These are phyloP conservation scores for Sarcophilus harrisii DNA, from an alignment of 2,797 vertebrate species.

Conservation along the genomic window DNA sequence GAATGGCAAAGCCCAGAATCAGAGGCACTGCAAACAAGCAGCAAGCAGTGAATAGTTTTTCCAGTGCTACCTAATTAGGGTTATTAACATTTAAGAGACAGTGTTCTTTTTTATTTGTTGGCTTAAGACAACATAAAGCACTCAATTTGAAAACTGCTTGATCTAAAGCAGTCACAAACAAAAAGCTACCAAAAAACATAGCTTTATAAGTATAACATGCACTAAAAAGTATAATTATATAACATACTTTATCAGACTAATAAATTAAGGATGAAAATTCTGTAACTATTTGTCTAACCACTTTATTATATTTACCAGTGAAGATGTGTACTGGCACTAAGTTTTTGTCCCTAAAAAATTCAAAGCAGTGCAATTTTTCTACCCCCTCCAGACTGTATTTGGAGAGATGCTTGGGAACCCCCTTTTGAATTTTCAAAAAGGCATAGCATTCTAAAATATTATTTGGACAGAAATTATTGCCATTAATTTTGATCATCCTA, in stretches of 20 bases:
- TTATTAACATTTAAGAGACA: conserved; percentile 57
- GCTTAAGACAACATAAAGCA: conserved; percentile 53
- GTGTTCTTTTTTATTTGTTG: conserved; percentile 41
- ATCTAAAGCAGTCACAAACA: conserved; percentile 61
- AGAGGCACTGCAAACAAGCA: conserved; percentile 40
- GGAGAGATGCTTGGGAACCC: conserved; percentile 38
- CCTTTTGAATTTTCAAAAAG: conserved; percentile 64
- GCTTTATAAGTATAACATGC: conserved; percentile 61
- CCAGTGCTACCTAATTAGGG: conserved; percentile 60
- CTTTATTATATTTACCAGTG: conserved; percentile 61
- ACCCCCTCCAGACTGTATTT: conserved; percentile 62
- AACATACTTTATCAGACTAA: conserved; percentile 70
- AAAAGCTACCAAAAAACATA: conserved; percentile 54
- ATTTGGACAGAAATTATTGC: conserved; percentile 75
- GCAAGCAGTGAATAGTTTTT: conserved; percentile 48
- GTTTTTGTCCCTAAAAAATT: conserved; percentile 55
- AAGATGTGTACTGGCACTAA: conserved; percentile 47
- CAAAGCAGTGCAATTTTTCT: conserved; percentile 54
- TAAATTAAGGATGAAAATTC: conserved; percentile 74
- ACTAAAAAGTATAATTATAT: conserved; percentile 49
- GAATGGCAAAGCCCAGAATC: conserved; percentile 40
- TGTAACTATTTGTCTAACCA: conserved; percentile 67
- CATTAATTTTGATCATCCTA: conserved; percentile 61
- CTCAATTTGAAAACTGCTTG: conserved; percentile 51
- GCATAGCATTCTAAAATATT: conserved; percentile 70